These are phyloP conservation scores for Polylopha cassiicola DNA, from an alignment of 2,888 invertebrate genomes.

Conservation along the genomic window DNA sequence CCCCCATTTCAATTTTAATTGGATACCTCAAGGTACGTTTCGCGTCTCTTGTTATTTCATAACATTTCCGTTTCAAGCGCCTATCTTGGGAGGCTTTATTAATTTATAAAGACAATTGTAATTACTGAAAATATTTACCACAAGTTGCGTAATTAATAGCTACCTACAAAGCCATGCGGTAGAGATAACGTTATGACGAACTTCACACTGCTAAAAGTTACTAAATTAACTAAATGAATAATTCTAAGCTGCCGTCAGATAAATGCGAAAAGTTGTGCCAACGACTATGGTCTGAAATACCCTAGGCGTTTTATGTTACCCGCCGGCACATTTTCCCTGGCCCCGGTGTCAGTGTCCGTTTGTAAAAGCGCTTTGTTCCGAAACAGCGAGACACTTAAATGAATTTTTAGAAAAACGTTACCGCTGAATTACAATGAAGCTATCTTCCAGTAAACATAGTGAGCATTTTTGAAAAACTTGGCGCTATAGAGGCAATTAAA, in stretches of 20 bases:
- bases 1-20: conserved; percentile 14
- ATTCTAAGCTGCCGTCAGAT: conserved; percentile 22
- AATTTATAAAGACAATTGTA: too few relatives aligned
- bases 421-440: too few relatives aligned
- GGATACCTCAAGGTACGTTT: conserved; percentile 1
- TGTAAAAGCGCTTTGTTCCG: conserved; percentile 8
- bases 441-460: too few relatives aligned
- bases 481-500: too few relatives aligned
- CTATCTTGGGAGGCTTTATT: neutral
- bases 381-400: too few relatives aligned
- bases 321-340: conserved; percentile 34
- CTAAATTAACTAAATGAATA: conserved; percentile 4
- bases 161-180: too few relatives aligned
- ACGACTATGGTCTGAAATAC: conserved; percentile 28
- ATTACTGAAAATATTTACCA: neutral
- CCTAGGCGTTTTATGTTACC: conserved; percentile 35
- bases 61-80: neutral
- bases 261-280: conserved; percentile 29
- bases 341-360: conserved; percentile 25
- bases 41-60: conserved; percentile 3
- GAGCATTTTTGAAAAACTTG: too few relatives aligned
- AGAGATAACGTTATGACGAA: neutral
- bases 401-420: too few relatives aligned
- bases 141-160: too few relatives aligned
- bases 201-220: conserved; percentile 1